Base-by-base conservation (phyloP, 1,140 invertebrate genomes). In the Aethina tumida region DNA sequence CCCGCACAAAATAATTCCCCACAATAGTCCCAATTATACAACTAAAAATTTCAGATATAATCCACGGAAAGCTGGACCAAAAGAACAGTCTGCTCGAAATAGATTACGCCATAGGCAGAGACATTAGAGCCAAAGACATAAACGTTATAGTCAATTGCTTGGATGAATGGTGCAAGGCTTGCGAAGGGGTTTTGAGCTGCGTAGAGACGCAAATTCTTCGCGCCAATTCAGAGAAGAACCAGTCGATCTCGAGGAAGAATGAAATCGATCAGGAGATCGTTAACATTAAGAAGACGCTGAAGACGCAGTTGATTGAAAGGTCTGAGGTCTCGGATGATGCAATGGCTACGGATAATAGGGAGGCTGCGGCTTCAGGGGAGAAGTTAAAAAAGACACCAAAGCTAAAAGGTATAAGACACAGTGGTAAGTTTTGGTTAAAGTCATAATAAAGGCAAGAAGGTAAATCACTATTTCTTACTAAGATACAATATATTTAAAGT, bases 21-120 rank as follows among this genome's bases (percentile, higher is more conserved):
- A 33, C 8, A 38, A 35, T 33, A 30, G 20, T 25, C 26, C 26
- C 5, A 20, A 15, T 49, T 42, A 69, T 8, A 12, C 12, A 13
- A 29, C 9, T 6, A 29, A 29, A 29, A 29, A 8, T 35, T 31
- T 14, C 68, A 75, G 92, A 96, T 64, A 89, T 98, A 50, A 93
- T 98, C 41, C 85, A 90, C 54, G 94, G 92, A 1, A 97, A 97
- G 68, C 63, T 98, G 37, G 94, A 97, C 66, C 94, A 97, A 63
- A 88, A 91, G 55, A 91, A 91, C 63, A 83, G 82, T 43, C 80
- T 87, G 45, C 67, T 97, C 21, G 92, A 97, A 64, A 81, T 97
- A 1, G 92, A 97, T 62, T 95, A 86, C 55, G 89, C 91, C 0
- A 76, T 97, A 21, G 93, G 92, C 0, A 69, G 94, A 13, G 94